Evolutionary conservation across 2,113 vertebrate genomes (phyloP).

Genomic region (Paraplagusia blochii): DNA sequence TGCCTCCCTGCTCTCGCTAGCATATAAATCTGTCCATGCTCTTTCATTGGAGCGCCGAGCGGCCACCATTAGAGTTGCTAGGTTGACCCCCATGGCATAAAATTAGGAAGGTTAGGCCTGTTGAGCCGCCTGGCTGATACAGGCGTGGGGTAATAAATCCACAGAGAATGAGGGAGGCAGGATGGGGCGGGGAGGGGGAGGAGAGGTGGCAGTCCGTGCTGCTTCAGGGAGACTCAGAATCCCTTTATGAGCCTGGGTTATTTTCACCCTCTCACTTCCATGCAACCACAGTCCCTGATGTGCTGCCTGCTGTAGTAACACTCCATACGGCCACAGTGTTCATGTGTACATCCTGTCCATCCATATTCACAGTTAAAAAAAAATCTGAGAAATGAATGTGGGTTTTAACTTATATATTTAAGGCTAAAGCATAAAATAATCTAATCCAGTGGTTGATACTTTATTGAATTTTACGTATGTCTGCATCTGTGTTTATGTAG

Average conservation of each 20-base stretch:
- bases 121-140: conserved; percentile 49
- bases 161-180: conserved; percentile 24
- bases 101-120: conserved; percentile 59
- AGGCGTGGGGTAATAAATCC: conserved; percentile 61
- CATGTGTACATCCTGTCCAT: too few relatives aligned
- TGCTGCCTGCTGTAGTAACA: background rate
- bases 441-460: too few relatives aligned
- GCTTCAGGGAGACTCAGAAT: conserved; percentile 60
- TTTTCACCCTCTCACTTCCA: conserved; percentile 44
- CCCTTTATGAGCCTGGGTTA: conserved; percentile 57
- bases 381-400: too few relatives aligned
- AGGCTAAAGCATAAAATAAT: too few relatives aligned
- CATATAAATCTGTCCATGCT: conserved; percentile 24
- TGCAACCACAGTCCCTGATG: background rate
- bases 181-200: conserved; percentile 18
- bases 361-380: too few relatives aligned
- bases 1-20: conserved; percentile 9
- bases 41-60: conserved; percentile 31
- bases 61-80: conserved; percentile 53
- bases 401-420: too few relatives aligned
- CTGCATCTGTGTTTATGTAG: too few relatives aligned
- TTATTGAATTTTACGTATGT: too few relatives aligned
- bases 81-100: conserved; percentile 57
- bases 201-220: conserved; percentile 44
- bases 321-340: too few relatives aligned